phyloP scores from a whole-genome alignment of 2,797 vertebrate genomes.

The Premnoplex brunnescens region DNA sequence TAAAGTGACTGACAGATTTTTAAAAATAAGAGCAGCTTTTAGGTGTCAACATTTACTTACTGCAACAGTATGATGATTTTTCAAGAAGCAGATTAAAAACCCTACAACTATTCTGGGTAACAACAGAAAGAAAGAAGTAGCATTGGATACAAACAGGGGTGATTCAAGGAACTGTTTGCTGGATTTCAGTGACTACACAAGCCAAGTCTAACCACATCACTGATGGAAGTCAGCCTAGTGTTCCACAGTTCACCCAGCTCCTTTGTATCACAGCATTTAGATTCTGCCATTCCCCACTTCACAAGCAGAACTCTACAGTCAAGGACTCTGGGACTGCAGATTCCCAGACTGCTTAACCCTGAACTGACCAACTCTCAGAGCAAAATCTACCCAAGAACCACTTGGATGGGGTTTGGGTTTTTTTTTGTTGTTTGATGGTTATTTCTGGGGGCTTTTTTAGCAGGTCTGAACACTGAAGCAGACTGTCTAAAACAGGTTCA shows the following conservation, averaged over 20 bases:
- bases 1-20: not conserved
- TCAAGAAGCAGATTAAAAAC: not conserved
- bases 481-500: not conserved
- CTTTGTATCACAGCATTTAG: not conserved
- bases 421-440: not conserved
- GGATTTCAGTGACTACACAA: not conserved
- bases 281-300: not conserved
- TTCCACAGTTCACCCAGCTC: not conserved
- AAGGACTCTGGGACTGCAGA: not conserved
- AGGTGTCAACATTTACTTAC: not conserved
- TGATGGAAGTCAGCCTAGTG: not conserved
- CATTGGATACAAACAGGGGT: rapidly evolving
- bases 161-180: not conserved
- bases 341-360: not conserved
- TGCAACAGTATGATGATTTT: not conserved
- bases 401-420: rapidly evolving
- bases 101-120: not conserved
- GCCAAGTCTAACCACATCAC: not conserved
- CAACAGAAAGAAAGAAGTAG: not conserved
- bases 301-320: not conserved
- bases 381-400: not conserved
- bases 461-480: not conserved
- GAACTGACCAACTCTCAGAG: not conserved
- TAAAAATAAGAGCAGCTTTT: not conserved
- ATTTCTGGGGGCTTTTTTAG: not conserved